These are phyloP conservation scores for Hydrolagus affinis DNA, from an alignment of 2,113 vertebrate species.

Conservation along the genomic window DNA sequence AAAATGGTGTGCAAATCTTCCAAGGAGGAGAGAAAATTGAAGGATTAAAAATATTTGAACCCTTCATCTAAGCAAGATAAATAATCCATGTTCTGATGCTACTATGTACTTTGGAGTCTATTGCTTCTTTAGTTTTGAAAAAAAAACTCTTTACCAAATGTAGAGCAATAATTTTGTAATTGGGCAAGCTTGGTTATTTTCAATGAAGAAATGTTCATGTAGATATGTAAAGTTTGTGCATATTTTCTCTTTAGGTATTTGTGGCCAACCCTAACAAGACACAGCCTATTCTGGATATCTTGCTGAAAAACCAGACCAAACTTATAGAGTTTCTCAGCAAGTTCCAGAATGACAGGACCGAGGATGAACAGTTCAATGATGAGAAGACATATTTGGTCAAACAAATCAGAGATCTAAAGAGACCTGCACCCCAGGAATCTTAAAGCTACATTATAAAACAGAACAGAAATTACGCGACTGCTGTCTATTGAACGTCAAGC, in stretches of 20 bases:
- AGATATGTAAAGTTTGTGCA: neutral
- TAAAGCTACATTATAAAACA: constrained; percentile 57
- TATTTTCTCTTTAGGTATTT: constrained; percentile 68
- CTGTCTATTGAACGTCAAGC: constrained; percentile 70
- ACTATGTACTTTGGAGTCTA: too few species aligned
- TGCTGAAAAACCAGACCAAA: constrained; percentile 95
- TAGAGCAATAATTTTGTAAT: too few species aligned
- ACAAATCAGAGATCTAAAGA: constrained; percentile 97
- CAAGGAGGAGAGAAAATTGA: too few species aligned
- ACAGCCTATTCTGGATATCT: constrained; percentile 92
- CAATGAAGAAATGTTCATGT: neutral
- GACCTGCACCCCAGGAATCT: constrained; percentile 84
- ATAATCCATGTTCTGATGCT: too few species aligned
- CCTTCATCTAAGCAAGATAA: too few species aligned
- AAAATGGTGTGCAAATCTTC: too few species aligned
- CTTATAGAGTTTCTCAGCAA: constrained; percentile 96
- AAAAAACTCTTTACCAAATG: too few species aligned
- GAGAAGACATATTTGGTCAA: constrained; percentile 98
- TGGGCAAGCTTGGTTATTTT: neutral
- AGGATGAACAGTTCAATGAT: constrained; percentile 94
- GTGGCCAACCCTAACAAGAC: constrained; percentile 95
- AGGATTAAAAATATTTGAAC: too few species aligned
- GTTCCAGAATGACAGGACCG: constrained; percentile 92
- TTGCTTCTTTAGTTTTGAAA: too few species aligned
- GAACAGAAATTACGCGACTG: constrained; percentile 66